Evolutionary conservation across 1,140 invertebrate genomes (phyloP).

Genomic region (Protaetia brevitarsis): DNA sequence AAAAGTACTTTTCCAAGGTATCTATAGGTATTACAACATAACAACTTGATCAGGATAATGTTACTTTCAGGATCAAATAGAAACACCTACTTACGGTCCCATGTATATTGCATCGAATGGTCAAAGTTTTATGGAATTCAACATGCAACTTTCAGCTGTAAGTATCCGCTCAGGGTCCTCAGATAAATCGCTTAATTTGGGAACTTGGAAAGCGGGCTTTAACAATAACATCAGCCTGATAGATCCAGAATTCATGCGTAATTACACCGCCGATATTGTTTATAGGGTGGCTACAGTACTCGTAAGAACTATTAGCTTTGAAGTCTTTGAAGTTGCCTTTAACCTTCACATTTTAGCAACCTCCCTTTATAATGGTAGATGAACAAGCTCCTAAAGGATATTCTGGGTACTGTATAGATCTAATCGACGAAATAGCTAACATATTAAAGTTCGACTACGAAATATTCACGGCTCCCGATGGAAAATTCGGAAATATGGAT

Average conservation of each 20-base stretch:
- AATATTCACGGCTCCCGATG: slow-evolving; percentile 53
- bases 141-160: slow-evolving; percentile 64
- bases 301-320: slow-evolving; percentile 49
- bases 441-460: slow-evolving; percentile 58
- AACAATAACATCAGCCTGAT: slow-evolving; percentile 55
- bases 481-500: slow-evolving; percentile 55
- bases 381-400: slow-evolving; percentile 41
- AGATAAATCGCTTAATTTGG: slow-evolving; percentile 60
- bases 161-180: slow-evolving; percentile 62
- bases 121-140: slow-evolving; percentile 69
- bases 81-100: slow-evolving; percentile 63
- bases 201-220: slow-evolving; percentile 68
- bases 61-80: slow-evolving; percentile 54
- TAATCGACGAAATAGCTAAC: slow-evolving; percentile 55
- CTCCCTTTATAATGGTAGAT: slow-evolving; percentile 52
- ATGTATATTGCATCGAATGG: slow-evolving; percentile 59
- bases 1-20: slow-evolving; percentile 49
- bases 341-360: slow-evolving; percentile 52
- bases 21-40: neutral
- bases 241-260: slow-evolving; percentile 63
- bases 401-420: slow-evolving; percentile 62
- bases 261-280: slow-evolving; percentile 74
- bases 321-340: slow-evolving; percentile 1
- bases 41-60: no score
- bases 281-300: slow-evolving; percentile 77